Base-by-base conservation (phyloP, 2,888 invertebrate species). In the Aelia acuminata region DNA sequence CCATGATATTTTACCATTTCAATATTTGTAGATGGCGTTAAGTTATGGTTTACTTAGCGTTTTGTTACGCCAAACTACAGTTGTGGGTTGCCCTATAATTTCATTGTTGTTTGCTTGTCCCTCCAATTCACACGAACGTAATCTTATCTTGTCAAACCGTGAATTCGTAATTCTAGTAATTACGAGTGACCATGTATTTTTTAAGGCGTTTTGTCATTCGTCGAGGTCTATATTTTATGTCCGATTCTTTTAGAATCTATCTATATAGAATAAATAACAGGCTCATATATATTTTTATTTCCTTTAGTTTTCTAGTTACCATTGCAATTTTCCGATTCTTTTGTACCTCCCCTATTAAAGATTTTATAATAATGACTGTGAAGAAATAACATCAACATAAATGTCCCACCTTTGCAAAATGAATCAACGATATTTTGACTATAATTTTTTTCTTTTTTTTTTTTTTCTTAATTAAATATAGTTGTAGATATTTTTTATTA, bases 151-250 rank as follows among this genome's bases (percentile, higher is more conserved):
- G 43, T 39, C 80, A 39, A 80, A 39, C 43, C 43, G 43, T 80
- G 80, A 80, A 80, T 80, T 80, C 80, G 63, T 80, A 80, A 47
- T 80, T 43, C 43, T 35, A 43, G 43, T 80, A 80, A 80, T 80
- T 80, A 80, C 18, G 3, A 70, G 20, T 35, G 63, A 35, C 63
- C 63, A 70, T 70, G 63, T 70, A 70, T 70, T 70, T 70, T 70
- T 70, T 70, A 70, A 70, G 5, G 18, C 35, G 63, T 70, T 70
- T 70, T 70, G 63, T 70, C 63, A 70, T 35, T 70, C 63, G 13
- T 5, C 26, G 15, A 15, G 5, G 1, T 5, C 35, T 63, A 5
- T 18, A 31, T 63, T 57, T 31, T 18, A 15, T 63, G 31, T 8
- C 18, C 5, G 5, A 15, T 31, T 7, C 1, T 4, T 15, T 70